Conservation (phyloP, 2,113 vertebrate genomes). For the Microtus montanus region DNA sequence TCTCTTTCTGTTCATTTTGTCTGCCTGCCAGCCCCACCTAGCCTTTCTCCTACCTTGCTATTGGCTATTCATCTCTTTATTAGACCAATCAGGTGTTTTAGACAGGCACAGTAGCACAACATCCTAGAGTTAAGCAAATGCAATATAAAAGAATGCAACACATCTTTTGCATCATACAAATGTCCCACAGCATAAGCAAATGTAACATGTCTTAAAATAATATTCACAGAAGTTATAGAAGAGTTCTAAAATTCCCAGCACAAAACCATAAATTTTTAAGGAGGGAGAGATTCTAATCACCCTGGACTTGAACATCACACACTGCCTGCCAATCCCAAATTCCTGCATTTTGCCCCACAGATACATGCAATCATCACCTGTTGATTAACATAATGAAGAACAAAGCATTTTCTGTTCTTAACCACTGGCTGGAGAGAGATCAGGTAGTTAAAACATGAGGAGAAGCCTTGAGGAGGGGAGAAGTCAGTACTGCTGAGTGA, state of each 20-base stretch:
- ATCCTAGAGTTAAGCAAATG: too few species aligned
- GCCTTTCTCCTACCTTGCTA: too few species aligned
- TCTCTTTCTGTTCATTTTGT: too few species aligned
- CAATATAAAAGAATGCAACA: too few species aligned
- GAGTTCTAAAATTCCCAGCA: background rate
- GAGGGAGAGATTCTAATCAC: background rate
- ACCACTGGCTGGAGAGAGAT: background rate
- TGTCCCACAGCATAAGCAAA: too few species aligned
- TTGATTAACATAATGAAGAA: background rate
- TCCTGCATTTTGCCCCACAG: too few species aligned
- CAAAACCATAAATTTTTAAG: background rate
- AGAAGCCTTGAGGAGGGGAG: background rate
- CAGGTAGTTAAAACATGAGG: background rate
- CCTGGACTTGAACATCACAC: background rate
- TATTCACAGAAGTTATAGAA: background rate
- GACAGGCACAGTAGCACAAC: too few species aligned
- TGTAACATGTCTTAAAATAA: too few species aligned
- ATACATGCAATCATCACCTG: background rate
- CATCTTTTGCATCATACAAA: too few species aligned
- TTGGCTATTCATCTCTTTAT: too few species aligned
- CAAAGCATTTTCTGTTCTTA: constrained; percentile 33
- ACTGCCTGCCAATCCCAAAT: background rate
- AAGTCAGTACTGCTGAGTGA: background rate
- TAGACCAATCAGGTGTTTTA: too few species aligned
- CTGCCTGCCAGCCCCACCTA: too few species aligned